Evolutionary conservation across 2,888 invertebrate species (phyloP).

Genomic region (Nineta flava): DNA sequence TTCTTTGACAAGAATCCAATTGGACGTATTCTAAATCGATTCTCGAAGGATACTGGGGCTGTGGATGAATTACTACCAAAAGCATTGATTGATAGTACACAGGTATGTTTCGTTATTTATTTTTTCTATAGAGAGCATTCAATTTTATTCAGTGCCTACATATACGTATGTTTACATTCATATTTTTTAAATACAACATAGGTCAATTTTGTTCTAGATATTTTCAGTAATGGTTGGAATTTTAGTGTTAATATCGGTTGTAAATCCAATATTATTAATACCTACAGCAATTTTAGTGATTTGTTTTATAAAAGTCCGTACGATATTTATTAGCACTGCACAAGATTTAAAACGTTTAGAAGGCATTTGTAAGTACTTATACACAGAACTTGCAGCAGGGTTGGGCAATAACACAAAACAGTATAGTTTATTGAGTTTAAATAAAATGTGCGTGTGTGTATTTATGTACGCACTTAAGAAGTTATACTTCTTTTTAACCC

Average conservation of each 20-base stretch:
- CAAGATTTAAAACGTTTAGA: constrained; percentile 53
- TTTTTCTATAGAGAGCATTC: not conserved
- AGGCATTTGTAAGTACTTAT: constrained; percentile 40
- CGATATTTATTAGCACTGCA: constrained; percentile 51
- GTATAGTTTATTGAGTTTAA: constrained; percentile 23
- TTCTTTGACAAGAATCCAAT: constrained; percentile 3
- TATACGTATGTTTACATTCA: no score
- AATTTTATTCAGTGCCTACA: no score
- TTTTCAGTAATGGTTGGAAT: constrained; percentile 54
- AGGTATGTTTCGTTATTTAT: no score
- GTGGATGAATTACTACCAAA: constrained; percentile 2
- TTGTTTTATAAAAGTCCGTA: constrained; percentile 43
- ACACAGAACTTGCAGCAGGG: no score
- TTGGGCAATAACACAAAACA: not conserved
- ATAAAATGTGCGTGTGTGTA: no score
- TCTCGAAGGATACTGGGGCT: constrained; percentile 1
- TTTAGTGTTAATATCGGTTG: constrained; percentile 33
- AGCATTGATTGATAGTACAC: constrained; percentile 36
- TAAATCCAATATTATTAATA: constrained; percentile 33
- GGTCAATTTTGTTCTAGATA: constrained; percentile 31
- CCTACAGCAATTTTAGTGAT: constrained; percentile 34
- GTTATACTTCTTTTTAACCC: no score
- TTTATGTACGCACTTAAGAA: no score
- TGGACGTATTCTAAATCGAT: constrained; percentile 2
- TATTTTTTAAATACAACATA: no score